Conservation (phyloP, 2,797 vertebrate genomes). For the Pseudochirops corinnae region DNA sequence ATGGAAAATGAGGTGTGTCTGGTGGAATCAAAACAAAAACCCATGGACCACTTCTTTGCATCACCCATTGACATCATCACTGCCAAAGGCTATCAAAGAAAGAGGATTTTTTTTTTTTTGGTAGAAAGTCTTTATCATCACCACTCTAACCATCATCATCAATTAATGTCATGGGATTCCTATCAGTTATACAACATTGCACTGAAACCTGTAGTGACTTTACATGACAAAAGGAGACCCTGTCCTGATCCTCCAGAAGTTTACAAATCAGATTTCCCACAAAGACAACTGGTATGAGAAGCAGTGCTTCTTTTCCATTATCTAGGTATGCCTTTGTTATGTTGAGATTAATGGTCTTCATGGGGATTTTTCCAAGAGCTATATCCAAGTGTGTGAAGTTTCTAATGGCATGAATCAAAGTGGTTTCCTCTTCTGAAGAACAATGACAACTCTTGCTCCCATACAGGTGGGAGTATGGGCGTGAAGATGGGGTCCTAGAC, state of each 20-base stretch:
- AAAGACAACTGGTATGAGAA: neutral
- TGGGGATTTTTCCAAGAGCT: no score
- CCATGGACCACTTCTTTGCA: neutral
- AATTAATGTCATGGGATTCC: neutral
- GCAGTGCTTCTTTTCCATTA: neutral
- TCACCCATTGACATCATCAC: neutral
- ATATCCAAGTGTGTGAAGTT: neutral
- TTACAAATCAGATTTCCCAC: neutral
- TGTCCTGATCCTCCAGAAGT: neutral
- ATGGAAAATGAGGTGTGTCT: neutral
- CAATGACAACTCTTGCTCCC: neutral
- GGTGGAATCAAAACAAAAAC: neutral
- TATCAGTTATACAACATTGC: neutral
- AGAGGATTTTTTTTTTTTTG: neutral
- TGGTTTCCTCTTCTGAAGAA: neutral
- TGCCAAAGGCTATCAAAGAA: neutral
- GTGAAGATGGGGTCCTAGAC: neutral
- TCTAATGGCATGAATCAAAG: neutral
- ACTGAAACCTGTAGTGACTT: neutral
- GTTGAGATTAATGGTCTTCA: neutral
- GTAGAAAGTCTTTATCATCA: neutral
- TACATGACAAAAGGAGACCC: neutral
- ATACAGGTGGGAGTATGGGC: neutral
- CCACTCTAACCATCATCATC: neutral
- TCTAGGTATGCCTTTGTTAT: neutral